A percentile compares a stretch with the other conserved stretches of the same genome.
Conservation (phyloP, 2,888 invertebrate species). For the Luperina nickerlii region DNA sequence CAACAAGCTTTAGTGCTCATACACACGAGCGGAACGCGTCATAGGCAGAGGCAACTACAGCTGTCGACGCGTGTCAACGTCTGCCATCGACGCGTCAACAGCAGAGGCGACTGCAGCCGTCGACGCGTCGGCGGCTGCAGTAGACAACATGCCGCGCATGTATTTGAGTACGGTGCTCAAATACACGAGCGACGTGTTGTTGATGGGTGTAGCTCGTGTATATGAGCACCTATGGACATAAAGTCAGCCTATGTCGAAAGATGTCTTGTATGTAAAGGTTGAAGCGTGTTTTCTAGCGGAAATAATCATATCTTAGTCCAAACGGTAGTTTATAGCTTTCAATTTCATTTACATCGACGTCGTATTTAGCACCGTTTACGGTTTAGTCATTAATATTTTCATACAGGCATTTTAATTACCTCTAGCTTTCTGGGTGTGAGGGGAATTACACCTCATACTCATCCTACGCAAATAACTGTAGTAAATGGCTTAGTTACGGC, state of each 20-base stretch:
- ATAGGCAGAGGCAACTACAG: neutral
- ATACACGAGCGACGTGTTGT: too few species aligned
- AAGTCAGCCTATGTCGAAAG: neutral
- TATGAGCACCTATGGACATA: neutral
- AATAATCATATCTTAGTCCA: conserved; percentile 22
- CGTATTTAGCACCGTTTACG: conserved; percentile 33
- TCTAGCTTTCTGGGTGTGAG: neutral
- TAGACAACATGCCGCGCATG: too few species aligned
- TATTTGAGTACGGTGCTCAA: too few species aligned
- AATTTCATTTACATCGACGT: conserved; percentile 33
- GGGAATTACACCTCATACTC: conserved; percentile 13
- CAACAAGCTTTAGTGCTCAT: neutral
- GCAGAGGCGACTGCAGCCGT: neutral
- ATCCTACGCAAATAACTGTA: conserved; percentile 43
- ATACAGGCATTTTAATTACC: conserved; percentile 41
- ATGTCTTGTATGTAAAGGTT: neutral
- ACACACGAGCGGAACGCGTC: neutral
- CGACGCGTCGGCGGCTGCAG: too few species aligned
- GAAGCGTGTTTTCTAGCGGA: conserved; percentile 25
- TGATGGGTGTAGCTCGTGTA: too few species aligned
- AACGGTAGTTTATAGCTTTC: conserved; percentile 25
- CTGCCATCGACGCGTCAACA: too few species aligned
- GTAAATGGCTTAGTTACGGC: conserved; percentile 22
- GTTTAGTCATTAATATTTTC: conserved; percentile 44
- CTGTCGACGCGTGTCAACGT: too few species aligned